A percentile compares a stretch with the other conserved stretches of the same genome.
Conservation (phyloP, 92 coral and sea anemone genomes). For the Epizoanthus stellaris region DNA sequence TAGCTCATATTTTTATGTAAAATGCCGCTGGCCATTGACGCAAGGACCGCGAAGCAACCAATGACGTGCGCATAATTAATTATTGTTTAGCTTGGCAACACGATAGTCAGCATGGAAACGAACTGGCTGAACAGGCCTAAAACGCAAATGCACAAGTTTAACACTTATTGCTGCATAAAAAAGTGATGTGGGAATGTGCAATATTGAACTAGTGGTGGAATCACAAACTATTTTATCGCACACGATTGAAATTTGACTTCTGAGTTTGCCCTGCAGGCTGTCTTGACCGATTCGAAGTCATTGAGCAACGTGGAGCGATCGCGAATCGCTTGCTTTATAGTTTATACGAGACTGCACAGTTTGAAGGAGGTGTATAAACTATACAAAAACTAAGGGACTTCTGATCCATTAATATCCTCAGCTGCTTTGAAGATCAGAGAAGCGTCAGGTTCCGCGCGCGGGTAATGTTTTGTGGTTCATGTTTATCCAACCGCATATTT, state of each 20-base stretch:
- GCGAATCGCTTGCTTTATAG: background rate
- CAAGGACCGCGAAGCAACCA: background rate
- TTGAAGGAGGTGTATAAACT: background rate
- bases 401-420: background rate
- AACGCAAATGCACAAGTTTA: background rate
- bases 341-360: background rate
- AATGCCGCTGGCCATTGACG: conserved; percentile 8
- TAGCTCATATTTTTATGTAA: background rate
- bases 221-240: background rate
- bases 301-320: background rate
- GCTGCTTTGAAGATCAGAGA: background rate
- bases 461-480: background rate
- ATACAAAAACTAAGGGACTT: background rate
- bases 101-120: conserved; percentile 5
- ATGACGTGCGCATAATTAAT: conserved; percentile 4
- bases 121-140: conserved; percentile 5
- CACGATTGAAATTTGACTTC: conserved; percentile 14
- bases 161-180: background rate
- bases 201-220: background rate
- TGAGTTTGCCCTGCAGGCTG: background rate
- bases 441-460: background rate
- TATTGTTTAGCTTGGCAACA: conserved; percentile 19
- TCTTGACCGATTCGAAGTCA: background rate
- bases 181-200: background rate
- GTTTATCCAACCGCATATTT: background rate